Evolutionary conservation across 2,888 invertebrate species (phyloP), one percentile per base, ranked within the genome.

Genomic region (Cordilura impudica): DNA sequence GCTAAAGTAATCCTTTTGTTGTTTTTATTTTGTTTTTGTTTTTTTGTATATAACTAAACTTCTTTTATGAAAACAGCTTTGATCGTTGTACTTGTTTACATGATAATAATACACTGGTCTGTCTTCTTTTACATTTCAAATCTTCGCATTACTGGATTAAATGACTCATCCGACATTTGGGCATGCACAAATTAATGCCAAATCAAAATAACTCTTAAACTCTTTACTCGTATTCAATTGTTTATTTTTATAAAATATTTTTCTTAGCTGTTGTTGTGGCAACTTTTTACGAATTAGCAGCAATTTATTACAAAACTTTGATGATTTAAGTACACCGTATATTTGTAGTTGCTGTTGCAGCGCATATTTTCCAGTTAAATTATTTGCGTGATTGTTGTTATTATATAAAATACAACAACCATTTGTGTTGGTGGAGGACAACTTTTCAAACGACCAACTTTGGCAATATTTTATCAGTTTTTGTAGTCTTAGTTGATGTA

Each of bases 51-150:
- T 61, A 21, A 51, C 66, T 45, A 31, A 63, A 39, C 2, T 6
- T 61, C 54, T 53, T n/a, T 21, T 4, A n/a, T 82, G 80, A 79
- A 29, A 81, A 81, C 82, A 82, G 82, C 81, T 73, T 80, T 76
- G 74, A 77, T 84, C 84, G 85, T 84, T 85, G 84, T 84, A 80
- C 49, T 70, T 74, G 76, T 83, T 81, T 56, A 77, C 61, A 69
- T 81, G 35, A 39, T 39, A 39, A 4, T 26, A 4, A 26, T 3
- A 26, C 26, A 6, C 35, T 39, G 35, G 35, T n/a, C n/a, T n/a
- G n/a, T 39, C 35, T n/a, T 39, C 35, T n/a, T 26, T 26, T 26
- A 26, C 8, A 35, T 12, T 35, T 35, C 12, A 12, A 8, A 35
- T 35, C 10, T 35, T 35, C 10, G 12, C n/a, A 12, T 35, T 35